Percentiles rank a stretch among this genome's conserved stretches.
phyloP scores from a whole-genome alignment of 2,888 invertebrate genomes.

The Arge pagana region DNA sequence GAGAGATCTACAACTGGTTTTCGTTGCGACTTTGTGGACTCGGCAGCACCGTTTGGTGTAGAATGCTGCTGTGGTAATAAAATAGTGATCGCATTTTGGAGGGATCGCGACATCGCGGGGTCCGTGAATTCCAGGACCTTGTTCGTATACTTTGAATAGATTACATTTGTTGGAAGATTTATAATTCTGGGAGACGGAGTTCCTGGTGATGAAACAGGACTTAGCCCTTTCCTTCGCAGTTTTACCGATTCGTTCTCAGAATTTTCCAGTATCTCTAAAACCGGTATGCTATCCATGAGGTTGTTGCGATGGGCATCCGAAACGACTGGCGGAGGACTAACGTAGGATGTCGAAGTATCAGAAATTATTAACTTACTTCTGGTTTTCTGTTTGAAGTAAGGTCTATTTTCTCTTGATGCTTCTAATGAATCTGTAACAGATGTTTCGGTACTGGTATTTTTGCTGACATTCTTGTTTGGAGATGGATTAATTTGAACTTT shows the following conservation, averaged over 20 bases:
- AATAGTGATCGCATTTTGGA: conserved; percentile 6
- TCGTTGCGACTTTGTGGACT: conserved; percentile 14
- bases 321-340: conserved; percentile 45
- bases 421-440: conserved; percentile 37
- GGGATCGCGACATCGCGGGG: conserved; percentile 1
- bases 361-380: conserved; percentile 44
- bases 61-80: conserved; percentile 24
- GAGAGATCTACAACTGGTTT: conserved; percentile 4
- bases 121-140: conserved; percentile 35
- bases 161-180: conserved; percentile 49
- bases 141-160: conserved; percentile 35
- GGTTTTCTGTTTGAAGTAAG: conserved; percentile 24
- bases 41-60: conserved; percentile 31
- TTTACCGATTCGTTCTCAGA: conserved; percentile 39
- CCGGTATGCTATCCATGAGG: conserved; percentile 41
- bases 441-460: conserved; percentile 45
- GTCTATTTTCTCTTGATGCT: conserved; percentile 5
- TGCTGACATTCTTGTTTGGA: conserved; percentile 26
- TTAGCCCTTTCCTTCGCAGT: conserved; percentile 36
- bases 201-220: conserved; percentile 54
- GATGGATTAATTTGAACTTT: conserved; percentile 33
- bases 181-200: conserved; percentile 53
- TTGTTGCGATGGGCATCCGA: conserved; percentile 21
- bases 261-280: conserved; percentile 50
- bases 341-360: conserved; percentile 52